phyloP scores from a whole-genome alignment of 2,113 vertebrate genomes.

The Genyomyrus donnyi region DNA sequence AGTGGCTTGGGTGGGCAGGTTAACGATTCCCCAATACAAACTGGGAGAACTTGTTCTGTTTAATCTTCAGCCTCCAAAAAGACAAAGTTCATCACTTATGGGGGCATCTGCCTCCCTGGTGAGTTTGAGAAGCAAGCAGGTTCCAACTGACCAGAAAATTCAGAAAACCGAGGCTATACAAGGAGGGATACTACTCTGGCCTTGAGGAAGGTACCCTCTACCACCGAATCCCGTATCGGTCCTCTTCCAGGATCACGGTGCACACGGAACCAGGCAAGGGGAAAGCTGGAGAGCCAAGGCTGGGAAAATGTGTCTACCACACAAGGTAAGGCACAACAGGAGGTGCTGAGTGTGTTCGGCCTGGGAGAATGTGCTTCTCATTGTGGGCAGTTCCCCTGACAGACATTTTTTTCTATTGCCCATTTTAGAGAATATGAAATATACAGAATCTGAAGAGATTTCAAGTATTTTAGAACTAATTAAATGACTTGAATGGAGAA shows the following conservation, averaged over 20 bases:
- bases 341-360: neutral
- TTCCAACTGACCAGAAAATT: neutral
- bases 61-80: conserved; percentile 12
- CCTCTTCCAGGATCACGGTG: neutral
- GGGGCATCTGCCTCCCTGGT: conserved; percentile 27
- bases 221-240: neutral
- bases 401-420: neutral
- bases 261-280: neutral
- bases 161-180: neutral
- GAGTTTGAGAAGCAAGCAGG: neutral
- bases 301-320: conserved; percentile 51
- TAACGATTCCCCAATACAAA: conserved; percentile 18
- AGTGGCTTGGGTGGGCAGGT: neutral
- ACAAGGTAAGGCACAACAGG: conserved; percentile 47
- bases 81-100: conserved; percentile 31
- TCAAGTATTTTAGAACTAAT: neutral
- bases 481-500: neutral
- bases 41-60: neutral
- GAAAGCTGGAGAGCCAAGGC: neutral
- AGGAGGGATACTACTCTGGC: neutral
- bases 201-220: conserved; percentile 9
- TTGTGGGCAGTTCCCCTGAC: neutral
- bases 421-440: neutral
- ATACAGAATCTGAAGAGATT: neutral
- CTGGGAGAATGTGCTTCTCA: neutral